Conservation (phyloP, 2,113 vertebrate genomes). For the Equus quagga region DNA sequence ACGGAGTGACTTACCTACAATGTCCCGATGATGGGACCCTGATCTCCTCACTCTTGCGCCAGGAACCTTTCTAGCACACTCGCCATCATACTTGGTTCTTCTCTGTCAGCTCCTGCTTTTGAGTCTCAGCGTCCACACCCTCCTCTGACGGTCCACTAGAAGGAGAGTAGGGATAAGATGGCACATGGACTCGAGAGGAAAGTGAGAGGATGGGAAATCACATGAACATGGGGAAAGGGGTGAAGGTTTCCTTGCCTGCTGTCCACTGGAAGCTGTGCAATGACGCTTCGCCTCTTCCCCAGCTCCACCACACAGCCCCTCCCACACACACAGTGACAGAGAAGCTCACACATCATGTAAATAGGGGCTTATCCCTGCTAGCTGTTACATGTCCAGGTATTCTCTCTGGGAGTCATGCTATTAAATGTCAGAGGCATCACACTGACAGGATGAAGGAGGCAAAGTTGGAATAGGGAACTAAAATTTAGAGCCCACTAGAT, state of each 20-base stretch:
- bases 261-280: not conserved
- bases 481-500: not conserved
- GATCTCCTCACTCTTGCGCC: not conserved
- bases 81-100: not conserved
- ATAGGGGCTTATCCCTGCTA: not conserved
- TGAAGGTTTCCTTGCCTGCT: not conserved
- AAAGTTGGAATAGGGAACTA: not conserved
- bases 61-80: not conserved
- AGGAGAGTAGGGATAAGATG: not conserved
- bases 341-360: not conserved
- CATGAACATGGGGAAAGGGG: no score
- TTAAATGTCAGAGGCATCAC: not conserved
- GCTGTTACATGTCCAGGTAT: not conserved
- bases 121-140: not conserved
- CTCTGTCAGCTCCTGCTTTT: not conserved
- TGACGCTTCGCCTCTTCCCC: not conserved
- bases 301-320: not conserved
- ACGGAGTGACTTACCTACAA: not conserved
- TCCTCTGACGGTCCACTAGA: not conserved
- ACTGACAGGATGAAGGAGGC: not conserved
- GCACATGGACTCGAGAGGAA: not conserved
- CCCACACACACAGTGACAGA: not conserved
- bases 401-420: not conserved
- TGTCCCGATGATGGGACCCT: not conserved
- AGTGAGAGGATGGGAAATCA: not conserved